Conservation (phyloP, 2,888 invertebrate species). For the Parapristionchus giblindavisi region DNA sequence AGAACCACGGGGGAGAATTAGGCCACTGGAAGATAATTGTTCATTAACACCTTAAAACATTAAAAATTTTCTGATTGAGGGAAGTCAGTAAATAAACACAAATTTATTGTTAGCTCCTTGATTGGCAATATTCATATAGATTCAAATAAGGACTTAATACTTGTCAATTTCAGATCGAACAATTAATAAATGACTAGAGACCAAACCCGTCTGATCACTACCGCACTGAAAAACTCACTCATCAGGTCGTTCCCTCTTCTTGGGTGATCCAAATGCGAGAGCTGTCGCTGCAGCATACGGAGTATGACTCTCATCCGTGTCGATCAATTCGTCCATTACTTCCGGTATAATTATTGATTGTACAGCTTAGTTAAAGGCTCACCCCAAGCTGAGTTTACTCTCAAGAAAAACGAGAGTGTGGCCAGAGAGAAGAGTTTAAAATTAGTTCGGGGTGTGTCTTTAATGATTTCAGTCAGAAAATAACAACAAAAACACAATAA, state of each 20-base stretch:
- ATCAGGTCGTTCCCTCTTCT: slow-evolving; percentile 6
- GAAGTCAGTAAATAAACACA: too few relatives aligned
- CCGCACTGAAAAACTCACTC: not conserved
- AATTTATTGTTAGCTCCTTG: too few relatives aligned
- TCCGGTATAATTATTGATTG: not conserved
- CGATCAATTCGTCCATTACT: not conserved
- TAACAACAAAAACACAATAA: not conserved
- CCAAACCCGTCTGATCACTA: not conserved
- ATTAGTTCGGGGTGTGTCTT: too few relatives aligned
- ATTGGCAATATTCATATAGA: not conserved
- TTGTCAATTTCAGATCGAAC: too few relatives aligned
- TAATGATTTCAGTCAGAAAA: not conserved
- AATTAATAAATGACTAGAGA: too few relatives aligned
- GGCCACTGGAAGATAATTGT: slow-evolving; percentile 5
- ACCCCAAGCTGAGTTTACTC: too few relatives aligned
- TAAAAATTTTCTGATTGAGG: too few relatives aligned
- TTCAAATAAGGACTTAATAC: too few relatives aligned
- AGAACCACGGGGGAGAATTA: slow-evolving; percentile 33
- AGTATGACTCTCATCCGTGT: slow-evolving; percentile 8
- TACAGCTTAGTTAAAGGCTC: too few relatives aligned
- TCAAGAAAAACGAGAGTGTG: too few relatives aligned
- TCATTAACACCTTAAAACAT: not conserved
- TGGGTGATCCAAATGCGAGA: slow-evolving; percentile 20
- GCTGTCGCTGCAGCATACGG: slow-evolving; percentile 32
- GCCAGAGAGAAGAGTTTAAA: too few relatives aligned